Evolutionary conservation across 1,140 invertebrate species (phyloP), one percentile per base, ranked within the genome.

Genomic region (Phortica variegata): DNA sequence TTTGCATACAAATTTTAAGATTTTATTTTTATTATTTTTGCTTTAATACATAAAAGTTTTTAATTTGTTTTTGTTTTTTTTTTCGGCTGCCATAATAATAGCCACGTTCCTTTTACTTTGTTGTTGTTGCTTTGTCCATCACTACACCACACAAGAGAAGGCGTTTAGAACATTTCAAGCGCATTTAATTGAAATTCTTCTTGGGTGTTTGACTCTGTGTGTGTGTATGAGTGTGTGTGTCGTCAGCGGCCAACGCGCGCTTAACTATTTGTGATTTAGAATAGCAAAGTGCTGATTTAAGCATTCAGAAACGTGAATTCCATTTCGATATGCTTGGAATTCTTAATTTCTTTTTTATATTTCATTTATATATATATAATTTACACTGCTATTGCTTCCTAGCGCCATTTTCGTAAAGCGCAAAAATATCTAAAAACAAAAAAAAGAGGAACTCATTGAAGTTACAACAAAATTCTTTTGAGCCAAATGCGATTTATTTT

Each of bases 171-270:
- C 41, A 41, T 43, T 45, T 43, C 47, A 20, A 43, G 33, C n/a
- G n/a, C n/a, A 29, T 57, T 55, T 36, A 49, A 66, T 66, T 66
- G 49, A 68, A 54, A 66, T 66, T 63, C 61, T 7, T 29, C 12
- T 29, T 6, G 6, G 12, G 26, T 29, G 26, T n/a, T n/a, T n/a
- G n/a, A n/a, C n/a, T n/a, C n/a, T n/a, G n/a, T n/a, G n/a, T n/a
- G n/a, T n/a, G n/a, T n/a, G n/a, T n/a, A n/a, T n/a, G n/a, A n/a
- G n/a, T n/a, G n/a, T n/a, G n/a, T n/a, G n/a, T n/a, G n/a, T n/a
- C n/a, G n/a, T n/a, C n/a, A n/a, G n/a, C n/a, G n/a, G n/a, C n/a
- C n/a, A n/a, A n/a, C n/a, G n/a, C n/a, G n/a, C n/a, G n/a, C n/a
- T n/a, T n/a, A n/a, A n/a, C n/a, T n/a, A n/a, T n/a, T n/a, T n/a